phyloP scores from a whole-genome alignment of 1,140 invertebrate genomes.

The Saxidomus purpurata region DNA sequence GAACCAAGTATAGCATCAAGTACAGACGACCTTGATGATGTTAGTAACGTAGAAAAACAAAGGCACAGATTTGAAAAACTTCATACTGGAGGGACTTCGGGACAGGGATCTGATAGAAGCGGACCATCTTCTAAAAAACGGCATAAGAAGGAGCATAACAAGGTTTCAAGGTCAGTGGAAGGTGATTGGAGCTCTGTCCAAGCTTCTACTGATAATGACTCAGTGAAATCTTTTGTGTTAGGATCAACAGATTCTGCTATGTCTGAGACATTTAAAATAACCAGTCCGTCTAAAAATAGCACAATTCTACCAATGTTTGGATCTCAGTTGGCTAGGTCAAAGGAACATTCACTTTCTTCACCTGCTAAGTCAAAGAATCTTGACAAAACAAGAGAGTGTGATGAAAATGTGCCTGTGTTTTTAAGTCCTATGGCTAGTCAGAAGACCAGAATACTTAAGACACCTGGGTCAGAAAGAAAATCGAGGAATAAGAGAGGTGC shows the following conservation, averaged over 20 bases:
- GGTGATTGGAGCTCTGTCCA: not conserved
- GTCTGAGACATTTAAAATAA: not conserved
- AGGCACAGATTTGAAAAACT: not conserved
- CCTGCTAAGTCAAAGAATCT: not conserved
- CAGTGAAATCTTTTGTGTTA: not conserved
- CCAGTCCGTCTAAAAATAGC: not conserved
- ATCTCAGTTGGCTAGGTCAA: not conserved
- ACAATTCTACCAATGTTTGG: not conserved
- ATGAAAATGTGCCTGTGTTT: not conserved
- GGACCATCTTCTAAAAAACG: not conserved
- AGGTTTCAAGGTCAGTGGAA: not conserved
- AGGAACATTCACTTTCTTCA: not conserved
- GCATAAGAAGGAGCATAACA: not conserved
- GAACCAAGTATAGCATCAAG: slow-evolving; percentile 11
- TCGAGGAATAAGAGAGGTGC: not conserved
- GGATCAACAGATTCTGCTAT: not conserved
- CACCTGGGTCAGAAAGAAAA: not conserved
- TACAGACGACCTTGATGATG: not conserved
- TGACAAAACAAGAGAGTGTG: not conserved
- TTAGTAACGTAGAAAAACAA: not conserved
- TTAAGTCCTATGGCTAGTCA: no score
- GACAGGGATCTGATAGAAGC: not conserved
- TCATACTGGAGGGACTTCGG: not conserved
- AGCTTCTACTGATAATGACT: not conserved
- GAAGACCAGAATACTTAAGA: no score